Percentiles rank a stretch among this genome's conserved stretches.
phyloP scores from a whole-genome alignment of 2,888 invertebrate species.

The Neoaliturus tenellus region DNA sequence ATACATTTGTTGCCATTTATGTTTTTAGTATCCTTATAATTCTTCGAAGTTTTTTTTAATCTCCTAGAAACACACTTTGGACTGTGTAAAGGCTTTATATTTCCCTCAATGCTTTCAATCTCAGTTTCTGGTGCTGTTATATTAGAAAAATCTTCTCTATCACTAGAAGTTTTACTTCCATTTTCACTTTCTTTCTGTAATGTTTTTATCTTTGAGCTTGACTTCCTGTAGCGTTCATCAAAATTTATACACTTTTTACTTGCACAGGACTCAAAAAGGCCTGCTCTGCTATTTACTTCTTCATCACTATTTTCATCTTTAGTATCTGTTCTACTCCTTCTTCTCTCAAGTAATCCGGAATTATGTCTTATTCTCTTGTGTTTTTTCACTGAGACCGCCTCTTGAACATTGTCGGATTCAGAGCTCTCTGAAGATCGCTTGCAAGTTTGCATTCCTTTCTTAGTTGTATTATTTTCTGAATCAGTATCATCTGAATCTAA shows the following conservation, averaged over 20 bases:
- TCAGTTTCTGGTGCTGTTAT: neutral
- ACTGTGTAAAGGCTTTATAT: constrained; percentile 8
- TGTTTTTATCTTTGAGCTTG: neutral
- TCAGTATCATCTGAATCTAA: constrained; percentile 41
- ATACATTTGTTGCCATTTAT: constrained; percentile 3
- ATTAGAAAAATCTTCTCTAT: neutral
- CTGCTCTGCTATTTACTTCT: neutral
- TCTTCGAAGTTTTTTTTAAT: constrained; percentile 11
- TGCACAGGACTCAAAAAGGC: constrained; percentile 28
- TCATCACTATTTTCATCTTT: constrained; percentile 43
- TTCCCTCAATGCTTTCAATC: neutral
- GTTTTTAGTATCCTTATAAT: neutral
- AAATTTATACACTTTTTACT: constrained; percentile 12
- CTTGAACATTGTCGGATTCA: constrained; percentile 13
- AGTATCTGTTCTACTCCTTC: constrained; percentile 26
- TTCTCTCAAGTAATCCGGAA: constrained; percentile 26
- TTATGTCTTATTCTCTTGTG: constrained; percentile 26
- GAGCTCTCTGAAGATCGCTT: neutral
- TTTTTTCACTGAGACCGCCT: constrained; percentile 1
- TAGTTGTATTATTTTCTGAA: neutral
- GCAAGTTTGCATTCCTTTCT: neutral
- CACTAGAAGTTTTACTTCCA: neutral
- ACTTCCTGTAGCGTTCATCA: constrained; percentile 13
- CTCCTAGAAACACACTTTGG: constrained; percentile 31
- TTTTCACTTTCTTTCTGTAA: neutral